Evolutionary conservation across 2,888 invertebrate genomes (phyloP).

Genomic region (Zaprionus obscuricornis): DNA sequence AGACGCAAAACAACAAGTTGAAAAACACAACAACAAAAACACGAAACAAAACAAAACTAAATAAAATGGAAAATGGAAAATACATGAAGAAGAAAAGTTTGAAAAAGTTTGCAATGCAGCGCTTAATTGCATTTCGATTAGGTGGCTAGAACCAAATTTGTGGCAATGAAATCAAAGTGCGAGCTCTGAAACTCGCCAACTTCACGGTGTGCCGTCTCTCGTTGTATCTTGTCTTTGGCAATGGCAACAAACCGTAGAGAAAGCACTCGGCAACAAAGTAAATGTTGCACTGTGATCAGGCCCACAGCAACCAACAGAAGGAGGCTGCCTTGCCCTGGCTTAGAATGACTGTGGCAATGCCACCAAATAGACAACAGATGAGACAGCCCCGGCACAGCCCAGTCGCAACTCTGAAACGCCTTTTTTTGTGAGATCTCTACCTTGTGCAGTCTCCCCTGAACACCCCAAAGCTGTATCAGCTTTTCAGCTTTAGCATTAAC

Average conservation of each 20-base stretch:
- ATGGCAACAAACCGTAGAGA: constrained; percentile 68
- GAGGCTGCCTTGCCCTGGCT: neutral
- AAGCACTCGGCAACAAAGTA: constrained; percentile 67
- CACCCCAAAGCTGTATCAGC: no score
- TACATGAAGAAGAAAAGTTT: neutral
- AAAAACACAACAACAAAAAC: constrained; percentile 26
- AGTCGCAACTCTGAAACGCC: constrained; percentile 57
- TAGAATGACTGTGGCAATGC: constrained; percentile 32
- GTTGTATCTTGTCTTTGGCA: no score
- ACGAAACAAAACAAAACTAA: constrained; percentile 28
- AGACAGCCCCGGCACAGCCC: constrained; percentile 70
- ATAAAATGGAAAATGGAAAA: constrained; percentile 29
- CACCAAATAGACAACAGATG: constrained; percentile 70
- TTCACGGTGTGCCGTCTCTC: no score
- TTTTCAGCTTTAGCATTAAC: neutral
- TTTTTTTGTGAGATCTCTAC: constrained; percentile 32
- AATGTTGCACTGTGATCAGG: constrained; percentile 75
- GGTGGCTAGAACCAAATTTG: constrained; percentile 51
- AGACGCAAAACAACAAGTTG: constrained; percentile 36
- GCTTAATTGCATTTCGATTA: constrained; percentile 78
- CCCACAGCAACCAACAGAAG: constrained; percentile 56
- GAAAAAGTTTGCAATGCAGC: constrained; percentile 20
- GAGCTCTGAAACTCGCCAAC: constrained; percentile 13
- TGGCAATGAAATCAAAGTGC: constrained; percentile 65
- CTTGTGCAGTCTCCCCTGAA: neutral